Base-by-base conservation (phyloP, 2,113 vertebrate species). In the Cephalopholis sonnerati region DNA sequence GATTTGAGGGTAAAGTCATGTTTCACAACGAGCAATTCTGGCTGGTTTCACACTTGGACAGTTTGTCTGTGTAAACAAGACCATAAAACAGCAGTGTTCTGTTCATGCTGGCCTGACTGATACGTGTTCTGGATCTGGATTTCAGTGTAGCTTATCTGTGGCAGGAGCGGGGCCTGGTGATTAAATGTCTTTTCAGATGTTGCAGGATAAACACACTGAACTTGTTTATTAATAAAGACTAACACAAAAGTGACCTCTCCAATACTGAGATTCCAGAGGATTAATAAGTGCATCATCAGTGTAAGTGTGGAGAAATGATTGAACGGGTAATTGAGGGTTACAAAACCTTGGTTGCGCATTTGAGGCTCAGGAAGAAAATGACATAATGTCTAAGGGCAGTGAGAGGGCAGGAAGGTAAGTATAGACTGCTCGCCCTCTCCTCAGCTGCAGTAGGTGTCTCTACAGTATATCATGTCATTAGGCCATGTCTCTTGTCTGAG, bases 301-400 rank as follows among this genome's bases (percentile, higher is more conserved):
- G 2, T 55, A n/a, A n/a, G 27, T 27, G n/a, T 55, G 48, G 50
- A 71, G 44, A 32, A 29, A 77, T 79, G 39, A 77, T 7, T 17
- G 13, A n/a, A 61, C 0, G 3, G 36, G 29, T 65, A 53, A 79
- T 54, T 81, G 22, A 41, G 20, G 64, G 61, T 81, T 84, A n/a
- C 62, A 80, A 77, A 71, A 62, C 50, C 10, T 13, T 24, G 24
- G 27, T 70, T 32, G 20, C 18, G 8, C 36, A 76, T 73, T 81
- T 85, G 48, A 65, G 51, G 63, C 20, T 63, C 3, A n/a, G 32
- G 15, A 61, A 73, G 36, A 78, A 68, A 73, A 79, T 83, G 25
- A 81, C 62, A 55, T 82, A 46, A 83, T 62, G 75, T 81, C 73
- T 81, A 79, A 81, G 67, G 67, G 70, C 70, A 63, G 15, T 29